These are phyloP conservation scores for Aplysia californica DNA, from an alignment of 1,140 invertebrate species.

Conservation along the genomic window DNA sequence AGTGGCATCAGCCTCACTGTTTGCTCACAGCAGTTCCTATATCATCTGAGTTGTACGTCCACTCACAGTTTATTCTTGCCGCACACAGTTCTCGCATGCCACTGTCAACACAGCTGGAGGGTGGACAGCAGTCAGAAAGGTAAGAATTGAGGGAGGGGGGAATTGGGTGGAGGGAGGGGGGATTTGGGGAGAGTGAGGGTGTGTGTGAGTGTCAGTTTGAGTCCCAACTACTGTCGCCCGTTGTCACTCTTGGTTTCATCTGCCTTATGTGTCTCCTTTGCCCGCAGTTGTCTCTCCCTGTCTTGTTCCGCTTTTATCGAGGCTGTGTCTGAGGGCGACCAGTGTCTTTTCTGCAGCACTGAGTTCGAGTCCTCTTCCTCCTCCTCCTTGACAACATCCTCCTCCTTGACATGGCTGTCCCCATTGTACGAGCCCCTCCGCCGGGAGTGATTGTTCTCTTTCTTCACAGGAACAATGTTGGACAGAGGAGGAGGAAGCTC, in stretches of 20 bases:
- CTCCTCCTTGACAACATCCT: neutral
- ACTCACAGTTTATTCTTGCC: too few species aligned
- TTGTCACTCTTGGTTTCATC: neutral
- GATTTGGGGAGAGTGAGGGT: too few species aligned
- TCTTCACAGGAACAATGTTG: constrained; percentile 28
- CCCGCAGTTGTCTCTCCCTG: constrained; percentile 6
- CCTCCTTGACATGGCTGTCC: constrained; percentile 1
- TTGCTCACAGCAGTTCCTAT: too few species aligned
- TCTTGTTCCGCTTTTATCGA: constrained; percentile 27
- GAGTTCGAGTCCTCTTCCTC: constrained; percentile 9
- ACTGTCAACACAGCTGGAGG: too few species aligned
- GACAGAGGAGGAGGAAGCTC: constrained; percentile 25
- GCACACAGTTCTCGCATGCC: too few species aligned
- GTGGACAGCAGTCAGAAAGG: too few species aligned
- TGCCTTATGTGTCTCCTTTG: neutral
- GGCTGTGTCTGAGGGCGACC: constrained; percentile 56
- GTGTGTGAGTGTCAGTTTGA: too few species aligned
- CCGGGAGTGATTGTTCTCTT: neutral
- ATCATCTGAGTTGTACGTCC: too few species aligned
- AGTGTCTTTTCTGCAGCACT: constrained; percentile 55
- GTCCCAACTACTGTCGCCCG: neutral
- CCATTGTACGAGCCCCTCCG: neutral
- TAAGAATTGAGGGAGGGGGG: too few species aligned
- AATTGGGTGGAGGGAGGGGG: too few species aligned
- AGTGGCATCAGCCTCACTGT: too few species aligned